Evolutionary conservation across 2,888 invertebrate genomes (phyloP), one percentile per base, ranked within the genome.

Genomic region (Hipparchia semele): DNA sequence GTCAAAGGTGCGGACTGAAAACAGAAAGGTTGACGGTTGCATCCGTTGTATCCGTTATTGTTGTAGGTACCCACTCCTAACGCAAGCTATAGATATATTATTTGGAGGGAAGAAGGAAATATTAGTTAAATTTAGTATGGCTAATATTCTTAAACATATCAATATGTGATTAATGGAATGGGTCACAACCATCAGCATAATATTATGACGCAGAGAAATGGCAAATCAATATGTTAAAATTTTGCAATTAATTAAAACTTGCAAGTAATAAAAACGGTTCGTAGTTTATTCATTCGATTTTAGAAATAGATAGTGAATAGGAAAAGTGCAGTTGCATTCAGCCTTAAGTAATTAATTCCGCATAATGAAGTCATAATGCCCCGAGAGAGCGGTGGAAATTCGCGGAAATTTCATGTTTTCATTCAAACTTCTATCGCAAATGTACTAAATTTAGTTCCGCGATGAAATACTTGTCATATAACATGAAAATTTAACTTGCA

Each of bases 301-400:
- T 65, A 65, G 65, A 33, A 65, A 51, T 33, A 51, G 65, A 7
- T 10, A 53, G 23, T 65, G 65, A 65, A 65, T 65, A 12, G 65
- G 6, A 65, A 65, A 62, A 51, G 53, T 33, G 65, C 53, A 64
- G 64, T 12, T 65, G 65, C 65, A 65, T 65, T 65, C 65, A 65
- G 65, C 53, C 51, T 53, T 65, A 65, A 65, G 65, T 65, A 65
- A 65, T 65, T 65, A 65, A 65, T 65, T 53, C 51, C 65, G 53
- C 65, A 65, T 65, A 53, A 65, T 65, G 51, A 23, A 33, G 53
- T 65, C 65, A 60, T 65, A 53, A 53, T 64, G 49, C 49, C 13
- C 8, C 6, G 13, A 12, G 45, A 6, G 45, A 45, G 49, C 23
- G 64, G 13, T 64, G 64, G 13, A 61, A 64, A 58, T 64, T 46